Evolutionary conservation across 2,113 vertebrate species (phyloP).

Genomic region (Corythornis madagascariensis): DNA sequence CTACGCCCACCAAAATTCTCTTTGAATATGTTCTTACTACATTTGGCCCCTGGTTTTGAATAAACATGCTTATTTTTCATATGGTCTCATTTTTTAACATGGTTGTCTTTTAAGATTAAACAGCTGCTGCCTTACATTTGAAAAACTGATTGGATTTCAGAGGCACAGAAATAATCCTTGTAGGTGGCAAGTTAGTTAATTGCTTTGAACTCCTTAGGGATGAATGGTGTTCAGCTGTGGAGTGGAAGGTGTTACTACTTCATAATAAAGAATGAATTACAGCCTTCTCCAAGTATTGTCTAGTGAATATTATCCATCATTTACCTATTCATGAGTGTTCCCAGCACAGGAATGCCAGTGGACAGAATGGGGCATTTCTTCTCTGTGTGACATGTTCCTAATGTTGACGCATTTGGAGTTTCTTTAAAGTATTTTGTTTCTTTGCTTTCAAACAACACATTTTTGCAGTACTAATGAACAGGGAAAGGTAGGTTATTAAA

Average conservation of each 20-base stretch:
- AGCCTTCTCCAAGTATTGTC: not conserved
- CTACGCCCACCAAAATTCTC: not conserved
- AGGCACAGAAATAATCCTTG: constrained; percentile 1
- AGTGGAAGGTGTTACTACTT: not conserved
- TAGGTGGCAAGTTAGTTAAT: constrained; percentile 6
- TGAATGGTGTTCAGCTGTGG: not conserved
- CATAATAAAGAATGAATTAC: not conserved
- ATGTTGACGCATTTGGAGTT: not conserved
- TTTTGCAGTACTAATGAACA: not conserved
- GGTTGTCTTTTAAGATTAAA: not conserved
- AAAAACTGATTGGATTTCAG: not conserved
- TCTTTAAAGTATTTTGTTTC: not conserved
- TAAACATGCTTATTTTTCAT: not conserved
- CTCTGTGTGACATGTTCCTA: not conserved
- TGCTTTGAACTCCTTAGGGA: constrained; percentile 15
- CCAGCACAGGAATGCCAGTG: not conserved
- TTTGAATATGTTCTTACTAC: not conserved
- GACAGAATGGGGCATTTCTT: not conserved
- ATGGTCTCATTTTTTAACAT: not conserved
- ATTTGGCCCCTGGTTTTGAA: not conserved
- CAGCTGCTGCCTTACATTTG: not conserved
- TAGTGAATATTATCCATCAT: not conserved
- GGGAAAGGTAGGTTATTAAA: not conserved
- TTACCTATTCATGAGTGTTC: not conserved
- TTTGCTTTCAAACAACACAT: not conserved